Evolutionary conservation across 2,797 vertebrate species (phyloP).

Genomic region (Chloroceryle amazona): DNA sequence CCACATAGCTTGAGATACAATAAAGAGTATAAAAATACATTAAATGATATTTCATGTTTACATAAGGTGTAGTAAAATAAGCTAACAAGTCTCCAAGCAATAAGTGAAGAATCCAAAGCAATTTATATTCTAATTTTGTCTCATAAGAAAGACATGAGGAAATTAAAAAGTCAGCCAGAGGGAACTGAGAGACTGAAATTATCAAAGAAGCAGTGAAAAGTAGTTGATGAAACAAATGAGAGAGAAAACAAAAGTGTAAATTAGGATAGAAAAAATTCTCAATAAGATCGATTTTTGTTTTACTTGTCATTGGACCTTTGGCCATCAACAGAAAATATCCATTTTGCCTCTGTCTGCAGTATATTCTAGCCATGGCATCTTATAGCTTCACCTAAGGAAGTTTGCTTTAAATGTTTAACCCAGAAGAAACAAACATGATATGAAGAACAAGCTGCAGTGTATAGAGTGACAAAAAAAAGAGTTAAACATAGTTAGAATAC

Average conservation of each 20-base stretch:
- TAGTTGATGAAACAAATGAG: background rate
- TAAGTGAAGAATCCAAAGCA: background rate
- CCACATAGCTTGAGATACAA: background rate
- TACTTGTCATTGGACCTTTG: background rate
- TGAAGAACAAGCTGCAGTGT: background rate
- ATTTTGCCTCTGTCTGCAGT: background rate
- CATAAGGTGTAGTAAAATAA: background rate
- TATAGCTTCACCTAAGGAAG: background rate
- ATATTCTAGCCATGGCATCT: background rate
- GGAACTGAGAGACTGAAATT: background rate
- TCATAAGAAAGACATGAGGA: background rate
- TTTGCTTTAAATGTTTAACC: background rate
- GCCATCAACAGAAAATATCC: background rate
- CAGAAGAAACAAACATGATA: background rate
- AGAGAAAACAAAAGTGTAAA: background rate
- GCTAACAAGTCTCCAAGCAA: constrained; percentile 3
- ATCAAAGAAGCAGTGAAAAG: background rate
- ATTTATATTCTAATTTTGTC: constrained; percentile 16
- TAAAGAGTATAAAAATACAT: background rate
- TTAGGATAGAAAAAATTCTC: background rate
- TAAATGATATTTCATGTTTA: background rate
- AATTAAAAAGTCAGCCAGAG: background rate
- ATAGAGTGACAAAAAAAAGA: background rate
- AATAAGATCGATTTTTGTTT: background rate
- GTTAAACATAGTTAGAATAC: background rate